Percentiles rank a stretch among this genome's conserved stretches.
Evolutionary conservation across 37 sponge, comb jelly and placozoan genomes (phyloP).

Genomic region (Lycopodina hypogea): DNA sequence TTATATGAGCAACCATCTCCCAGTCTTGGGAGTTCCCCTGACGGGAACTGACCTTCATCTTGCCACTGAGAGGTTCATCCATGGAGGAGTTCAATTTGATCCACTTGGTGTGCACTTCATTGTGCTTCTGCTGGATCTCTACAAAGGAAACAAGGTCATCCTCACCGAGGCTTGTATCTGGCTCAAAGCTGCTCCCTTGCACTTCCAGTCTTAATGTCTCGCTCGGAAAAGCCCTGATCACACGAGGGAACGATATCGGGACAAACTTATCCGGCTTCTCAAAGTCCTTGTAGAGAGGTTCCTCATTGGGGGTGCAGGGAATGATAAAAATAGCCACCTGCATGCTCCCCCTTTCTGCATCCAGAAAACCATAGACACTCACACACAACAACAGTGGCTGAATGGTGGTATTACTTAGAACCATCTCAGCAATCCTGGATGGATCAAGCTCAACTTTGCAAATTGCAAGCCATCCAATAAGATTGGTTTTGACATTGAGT

Average conservation of each 20-base stretch:
- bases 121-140: slow-evolving; percentile 5
- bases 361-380: slow-evolving; percentile 7
- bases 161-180: slow-evolving; percentile 25
- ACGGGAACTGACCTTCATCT: slow-evolving; percentile 19
- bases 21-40: not conserved
- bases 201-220: slow-evolving; percentile 31
- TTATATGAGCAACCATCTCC: slow-evolving; percentile 28
- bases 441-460: slow-evolving; percentile 24
- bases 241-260: slow-evolving; percentile 42
- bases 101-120: slow-evolving; percentile 30
- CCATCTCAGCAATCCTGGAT: slow-evolving; percentile 35
- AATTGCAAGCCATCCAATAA: slow-evolving; percentile 39
- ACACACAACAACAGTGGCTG: slow-evolving; percentile 31
- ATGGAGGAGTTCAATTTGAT: not conserved
- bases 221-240: slow-evolving; percentile 37
- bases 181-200: slow-evolving; percentile 28
- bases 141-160: slow-evolving; percentile 21
- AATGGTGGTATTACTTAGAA: slow-evolving; percentile 20
- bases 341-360: slow-evolving; percentile 13
- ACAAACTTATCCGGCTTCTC: slow-evolving; percentile 22
- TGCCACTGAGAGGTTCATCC: slow-evolving; percentile 23
- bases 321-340: slow-evolving; percentile 38
- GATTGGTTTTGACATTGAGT: slow-evolving; percentile 23
- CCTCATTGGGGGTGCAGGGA: slow-evolving; percentile 30
- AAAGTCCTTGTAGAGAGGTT: not conserved